Base-by-base conservation (phyloP, 2,888 invertebrate species). In the Mycalesis mineus region DNA sequence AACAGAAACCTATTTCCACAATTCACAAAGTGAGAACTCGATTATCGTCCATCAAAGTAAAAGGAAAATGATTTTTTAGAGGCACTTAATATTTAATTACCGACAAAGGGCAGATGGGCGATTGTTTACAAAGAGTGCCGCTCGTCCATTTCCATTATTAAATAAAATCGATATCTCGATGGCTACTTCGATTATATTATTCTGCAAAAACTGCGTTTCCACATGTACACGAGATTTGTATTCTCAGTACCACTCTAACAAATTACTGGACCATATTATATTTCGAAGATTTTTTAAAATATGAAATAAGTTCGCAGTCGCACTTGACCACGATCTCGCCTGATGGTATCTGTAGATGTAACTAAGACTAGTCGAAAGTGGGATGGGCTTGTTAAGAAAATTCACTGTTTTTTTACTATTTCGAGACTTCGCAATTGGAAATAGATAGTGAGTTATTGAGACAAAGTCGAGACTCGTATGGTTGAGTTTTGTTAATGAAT, bases 121-220 rank as follows among this genome's bases (percentile, higher is more conserved):
- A 51, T 58, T 51, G 51, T 58, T 54, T 54, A 47, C 31, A 55
- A 28, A 54, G 53, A 58, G 40, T 55, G 45, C 39, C 50, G 28
- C 50, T 49, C 33, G 33, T 41, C 44, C 58, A 55, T 45, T 54
- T 42, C 14, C 45, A 55, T 58, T 55, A 50, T 55, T 47, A 40
- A 58, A 51, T 36, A 41, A 45, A 58, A 58, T 55, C 51, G 13
- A 58, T 55, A 58, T 41, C 40, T 55, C 28, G 33, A 55, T 55
- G 45, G 39, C 45, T 45, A 28, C 33, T 50, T 28, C 14, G 28
- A 50, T 47, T 31, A 22, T 40, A 53, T 40, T 40, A 33, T 9
- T 15, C 31, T 8, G 11, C 47, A 47, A 31, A 31, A 33, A 11
- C 29, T 14, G 3, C 28, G 15, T 14, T 13, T 2, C 42, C 3